Conservation (phyloP, 2,113 vertebrate genomes). For the Anguilla rostrata region DNA sequence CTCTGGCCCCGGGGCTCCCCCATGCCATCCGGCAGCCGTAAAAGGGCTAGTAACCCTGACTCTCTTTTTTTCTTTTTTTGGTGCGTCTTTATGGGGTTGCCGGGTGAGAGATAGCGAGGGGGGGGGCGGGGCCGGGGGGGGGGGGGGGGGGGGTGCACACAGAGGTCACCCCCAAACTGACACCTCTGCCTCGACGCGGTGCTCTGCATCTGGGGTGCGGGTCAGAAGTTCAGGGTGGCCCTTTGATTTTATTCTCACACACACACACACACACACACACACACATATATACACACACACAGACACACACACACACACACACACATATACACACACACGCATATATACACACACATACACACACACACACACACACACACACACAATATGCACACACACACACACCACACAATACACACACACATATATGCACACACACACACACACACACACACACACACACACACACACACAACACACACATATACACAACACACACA, state of each 20-base stretch:
- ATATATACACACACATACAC: no score
- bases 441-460: background rate
- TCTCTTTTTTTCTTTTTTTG: constrained; percentile 56
- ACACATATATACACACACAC: no score
- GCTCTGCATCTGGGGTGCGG: constrained; percentile 54
- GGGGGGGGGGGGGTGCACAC: constrained; percentile 47
- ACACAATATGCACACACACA: background rate
- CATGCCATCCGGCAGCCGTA: constrained; percentile 87
- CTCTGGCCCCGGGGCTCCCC: constrained; percentile 42
- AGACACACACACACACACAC: no score
- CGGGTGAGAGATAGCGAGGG: constrained; percentile 56
- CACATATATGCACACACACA: no score
- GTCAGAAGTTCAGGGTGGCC: constrained; percentile 76
- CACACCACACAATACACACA: no score
- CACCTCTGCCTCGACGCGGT: constrained; percentile 50
- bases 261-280: background rate
- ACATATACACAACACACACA: background rate
- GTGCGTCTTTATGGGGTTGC: constrained; percentile 46
- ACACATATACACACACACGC: no score
- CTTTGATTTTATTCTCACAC: constrained; percentile 28
- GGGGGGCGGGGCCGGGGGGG: constrained; percentile 57
- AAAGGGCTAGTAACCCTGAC: constrained; percentile 73
- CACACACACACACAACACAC: no score
- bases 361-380: background rate
- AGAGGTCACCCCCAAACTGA: constrained; percentile 54